Evolutionary conservation across 2,888 invertebrate genomes (phyloP).

Genomic region (Acronicta leporina): DNA sequence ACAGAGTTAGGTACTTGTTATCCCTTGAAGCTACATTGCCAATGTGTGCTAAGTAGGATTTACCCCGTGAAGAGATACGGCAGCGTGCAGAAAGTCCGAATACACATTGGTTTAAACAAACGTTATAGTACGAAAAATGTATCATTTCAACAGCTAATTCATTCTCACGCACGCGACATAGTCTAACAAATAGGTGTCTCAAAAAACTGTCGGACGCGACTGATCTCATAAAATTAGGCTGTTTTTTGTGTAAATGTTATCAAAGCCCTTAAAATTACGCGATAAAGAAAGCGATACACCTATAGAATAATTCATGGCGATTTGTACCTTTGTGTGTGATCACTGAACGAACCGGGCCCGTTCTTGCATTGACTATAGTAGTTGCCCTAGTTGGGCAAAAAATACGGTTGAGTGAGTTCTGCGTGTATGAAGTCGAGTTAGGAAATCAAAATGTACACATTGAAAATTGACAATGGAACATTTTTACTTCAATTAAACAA

Average conservation of each 20-base stretch:
- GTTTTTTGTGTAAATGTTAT: conserved; percentile 58
- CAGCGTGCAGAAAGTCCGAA: conserved; percentile 16
- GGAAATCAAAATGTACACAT: conserved; percentile 19
- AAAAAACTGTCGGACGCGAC: conserved; percentile 35
- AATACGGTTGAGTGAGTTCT: conserved; percentile 22
- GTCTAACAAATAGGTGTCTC: conserved; percentile 22
- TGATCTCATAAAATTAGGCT: conserved; percentile 44
- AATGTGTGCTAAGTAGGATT: conserved; percentile 18
- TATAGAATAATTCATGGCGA: conserved; percentile 69
- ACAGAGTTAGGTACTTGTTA: conserved; percentile 21
- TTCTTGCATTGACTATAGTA: conserved; percentile 42
- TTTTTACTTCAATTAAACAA: neutral
- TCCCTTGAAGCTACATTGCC: conserved; percentile 14
- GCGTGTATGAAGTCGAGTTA: conserved; percentile 18
- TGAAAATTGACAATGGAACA: neutral
- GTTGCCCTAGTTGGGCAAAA: conserved; percentile 13
- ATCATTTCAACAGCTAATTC: conserved; percentile 19
- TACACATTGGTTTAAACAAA: conserved; percentile 2
- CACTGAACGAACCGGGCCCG: conserved; percentile 47
- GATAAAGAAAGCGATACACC: conserved; percentile 61
- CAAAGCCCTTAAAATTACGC: conserved; percentile 62
- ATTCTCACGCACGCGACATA: conserved; percentile 26
- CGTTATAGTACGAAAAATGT: conserved; percentile 10
- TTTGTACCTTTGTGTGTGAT: conserved; percentile 77
- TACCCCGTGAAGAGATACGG: conserved; percentile 21